phyloP scores from a whole-genome alignment of 2,888 invertebrate species.

The Drosophila helvetica region DNA sequence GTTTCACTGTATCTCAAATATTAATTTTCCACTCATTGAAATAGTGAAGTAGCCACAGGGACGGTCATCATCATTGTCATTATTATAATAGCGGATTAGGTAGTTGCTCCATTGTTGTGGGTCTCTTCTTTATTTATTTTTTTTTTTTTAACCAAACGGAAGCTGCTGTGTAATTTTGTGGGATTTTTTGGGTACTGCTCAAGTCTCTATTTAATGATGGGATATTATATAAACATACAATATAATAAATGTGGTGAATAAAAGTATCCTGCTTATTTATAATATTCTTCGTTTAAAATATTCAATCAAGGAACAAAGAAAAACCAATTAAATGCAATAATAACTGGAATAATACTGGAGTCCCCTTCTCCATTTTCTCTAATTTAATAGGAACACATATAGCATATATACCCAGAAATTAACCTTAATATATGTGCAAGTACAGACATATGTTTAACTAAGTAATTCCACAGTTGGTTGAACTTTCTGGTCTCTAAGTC shows the following conservation, averaged over 20 bases:
- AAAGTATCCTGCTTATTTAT: background rate
- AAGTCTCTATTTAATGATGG: background rate
- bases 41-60: conserved; percentile 56
- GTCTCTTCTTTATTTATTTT: conserved; percentile 6
- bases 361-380: background rate
- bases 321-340: background rate
- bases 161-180: conserved; percentile 10
- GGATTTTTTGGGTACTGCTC: background rate
- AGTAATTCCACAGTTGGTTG: conserved; percentile 39
- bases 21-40: conserved; percentile 29
- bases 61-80: conserved; percentile 51
- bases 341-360: background rate
- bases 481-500: conserved; percentile 19
- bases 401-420: background rate
- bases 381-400: background rate
- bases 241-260: no score
- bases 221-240: no score
- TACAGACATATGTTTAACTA: conserved; percentile 5
- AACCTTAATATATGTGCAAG: background rate
- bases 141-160: conserved; percentile 34
- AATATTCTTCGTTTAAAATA: background rate
- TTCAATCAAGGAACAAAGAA: background rate
- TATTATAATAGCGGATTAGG: conserved; percentile 68
- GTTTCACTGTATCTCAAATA: conserved; percentile 27
- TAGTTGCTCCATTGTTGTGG: conserved; percentile 40